A percentile compares a stretch with the other conserved stretches of the same genome.
These are phyloP conservation scores for Geotrypetes seraphini DNA, from an alignment of 2,797 vertebrate species.

Conservation along the genomic window DNA sequence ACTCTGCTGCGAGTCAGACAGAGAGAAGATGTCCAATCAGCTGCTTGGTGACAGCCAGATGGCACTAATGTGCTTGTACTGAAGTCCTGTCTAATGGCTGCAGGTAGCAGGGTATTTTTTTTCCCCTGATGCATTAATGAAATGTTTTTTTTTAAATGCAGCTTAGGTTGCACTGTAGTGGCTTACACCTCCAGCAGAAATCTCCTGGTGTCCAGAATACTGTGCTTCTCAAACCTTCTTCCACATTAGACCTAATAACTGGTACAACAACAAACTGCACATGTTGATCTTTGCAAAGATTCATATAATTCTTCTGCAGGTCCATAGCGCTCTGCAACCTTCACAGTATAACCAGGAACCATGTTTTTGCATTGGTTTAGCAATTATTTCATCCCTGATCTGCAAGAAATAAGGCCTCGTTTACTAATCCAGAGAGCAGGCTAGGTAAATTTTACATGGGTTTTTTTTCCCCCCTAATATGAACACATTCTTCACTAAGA, in stretches of 20 bases:
- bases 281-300: too few relatives aligned
- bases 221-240: background rate
- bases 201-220: slow-evolving; percentile 11
- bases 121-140: slow-evolving; percentile 19
- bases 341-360: too few relatives aligned
- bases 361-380: slow-evolving; percentile 15
- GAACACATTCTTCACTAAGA: too few relatives aligned
- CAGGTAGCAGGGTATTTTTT: slow-evolving; percentile 25
- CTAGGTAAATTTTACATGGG: too few relatives aligned
- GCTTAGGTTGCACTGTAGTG: slow-evolving; percentile 5
- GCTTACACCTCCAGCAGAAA: slow-evolving; percentile 22
- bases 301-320: too few relatives aligned
- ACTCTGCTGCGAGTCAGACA: slow-evolving; percentile 45
- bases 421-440: too few relatives aligned
- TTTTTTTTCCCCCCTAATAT: too few relatives aligned
- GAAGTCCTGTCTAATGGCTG: slow-evolving; percentile 28
- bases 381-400: slow-evolving; percentile 55
- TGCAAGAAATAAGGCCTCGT: slow-evolving; percentile 38
- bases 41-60: slow-evolving; percentile 39
- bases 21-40: slow-evolving; percentile 24
- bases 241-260: too few relatives aligned
- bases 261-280: too few relatives aligned
- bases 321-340: too few relatives aligned
- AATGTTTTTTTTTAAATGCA: too few relatives aligned
- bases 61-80: slow-evolving; percentile 41